Base-by-base conservation (phyloP, 2,113 vertebrate genomes). In the Leuciscus idus region DNA sequence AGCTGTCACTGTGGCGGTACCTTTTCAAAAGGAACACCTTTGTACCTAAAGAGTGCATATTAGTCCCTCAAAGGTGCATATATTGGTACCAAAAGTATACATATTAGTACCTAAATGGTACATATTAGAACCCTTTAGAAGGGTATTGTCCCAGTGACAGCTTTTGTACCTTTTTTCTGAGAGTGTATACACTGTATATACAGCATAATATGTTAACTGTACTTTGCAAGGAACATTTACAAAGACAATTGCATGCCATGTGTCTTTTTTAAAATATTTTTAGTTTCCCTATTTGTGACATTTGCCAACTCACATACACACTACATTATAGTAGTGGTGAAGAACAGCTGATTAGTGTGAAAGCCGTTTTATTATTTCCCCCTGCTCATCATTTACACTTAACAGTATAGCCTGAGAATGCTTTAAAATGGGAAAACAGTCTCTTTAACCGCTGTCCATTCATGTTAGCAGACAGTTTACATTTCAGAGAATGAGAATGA, bases 401-500 rank as follows among this genome's bases (percentile, higher is more conserved):
- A 15, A 33, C 28, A 55, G 19, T 82, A 8, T 15, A 70, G 46
- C 62, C 59, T 11, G 17, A 13, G 80, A 82, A 70, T 19, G 2
- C 30, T 59, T 73, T 52, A 52, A 82, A 82, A 50, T 39, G 23
- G 12, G 33, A 11, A 55, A 19, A 73, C 7, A 1, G 10, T 66
- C n/a, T 46, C 28, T 72, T 81, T 17, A n/a, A 81, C 36, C 30
- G 50, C 48, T n/a, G 33, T 61, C 23, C 75, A 66, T 75, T 82
- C 26, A 6, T 3, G 50, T 83, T 26, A 75, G 79, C 72, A 61
- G 55, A 77, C 55, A 50, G 28, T 81, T 83, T 62, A 76, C 70
- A 87, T 76, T 81, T 48, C 57, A 48, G 55, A 62, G n/a, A 64
- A 26, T 46, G 52, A 62, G 66, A 64, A 48, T 57, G 87, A 50